A percentile compares a stretch with the other conserved stretches of the same genome.
Evolutionary conservation across 2,797 vertebrate species (phyloP).

Genomic region (Falco novaeseelandiae): DNA sequence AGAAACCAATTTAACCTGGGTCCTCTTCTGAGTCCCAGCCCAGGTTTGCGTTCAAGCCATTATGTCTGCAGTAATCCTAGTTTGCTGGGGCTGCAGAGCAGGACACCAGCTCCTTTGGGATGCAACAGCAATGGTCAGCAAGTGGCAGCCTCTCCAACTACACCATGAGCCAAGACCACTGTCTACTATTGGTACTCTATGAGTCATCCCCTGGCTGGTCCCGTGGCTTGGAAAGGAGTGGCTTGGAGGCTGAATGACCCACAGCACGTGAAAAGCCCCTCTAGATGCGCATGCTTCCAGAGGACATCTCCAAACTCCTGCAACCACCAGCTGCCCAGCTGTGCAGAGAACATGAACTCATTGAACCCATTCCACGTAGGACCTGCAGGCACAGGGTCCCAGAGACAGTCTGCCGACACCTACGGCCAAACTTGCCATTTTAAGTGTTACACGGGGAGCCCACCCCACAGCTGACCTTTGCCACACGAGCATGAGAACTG

Average conservation of each 20-base stretch:
- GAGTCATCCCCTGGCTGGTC: neutral
- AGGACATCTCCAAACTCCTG: neutral
- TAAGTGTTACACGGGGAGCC: neutral
- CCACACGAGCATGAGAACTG: accelerated
- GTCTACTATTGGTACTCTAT: neutral
- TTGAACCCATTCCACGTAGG: neutral
- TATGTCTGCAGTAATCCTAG: neutral
- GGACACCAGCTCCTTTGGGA: neutral
- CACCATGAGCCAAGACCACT: accelerated
- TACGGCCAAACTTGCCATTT: neutral
- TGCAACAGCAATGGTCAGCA: neutral
- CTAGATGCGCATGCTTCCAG: neutral
- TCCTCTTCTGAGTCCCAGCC: neutral
- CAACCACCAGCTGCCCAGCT: neutral
- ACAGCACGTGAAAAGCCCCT: neutral
- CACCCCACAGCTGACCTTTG: neutral
- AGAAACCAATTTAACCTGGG: neutral
- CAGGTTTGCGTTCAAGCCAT: neutral
- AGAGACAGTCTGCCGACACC: neutral
- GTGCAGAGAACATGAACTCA: neutral
- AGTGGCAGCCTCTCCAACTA: neutral
- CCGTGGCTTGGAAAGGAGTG: neutral
- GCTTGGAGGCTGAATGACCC: neutral
- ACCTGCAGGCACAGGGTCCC: neutral
- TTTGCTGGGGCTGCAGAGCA: neutral